These are phyloP conservation scores for Sclerurus mexicanus DNA, from an alignment of 2,113 vertebrate genomes.

Conservation along the genomic window DNA sequence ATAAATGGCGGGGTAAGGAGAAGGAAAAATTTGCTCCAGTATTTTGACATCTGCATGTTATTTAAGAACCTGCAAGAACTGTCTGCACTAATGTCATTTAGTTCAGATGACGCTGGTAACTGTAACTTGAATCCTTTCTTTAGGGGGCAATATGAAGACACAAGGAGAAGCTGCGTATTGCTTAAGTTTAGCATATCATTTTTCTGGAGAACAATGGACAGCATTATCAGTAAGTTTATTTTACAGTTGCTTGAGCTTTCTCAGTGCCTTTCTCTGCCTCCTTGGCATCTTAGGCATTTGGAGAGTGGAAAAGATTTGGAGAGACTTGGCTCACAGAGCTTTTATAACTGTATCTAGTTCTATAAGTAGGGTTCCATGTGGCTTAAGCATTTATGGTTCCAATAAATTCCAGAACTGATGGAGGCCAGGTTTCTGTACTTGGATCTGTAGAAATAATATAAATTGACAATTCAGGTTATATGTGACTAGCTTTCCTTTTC, in stretches of 20 bases:
- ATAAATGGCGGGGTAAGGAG: background rate
- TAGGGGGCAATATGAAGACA: constrained; percentile 72
- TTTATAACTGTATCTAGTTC: background rate
- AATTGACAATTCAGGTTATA: background rate
- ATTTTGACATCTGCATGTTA: background rate
- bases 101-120: background rate
- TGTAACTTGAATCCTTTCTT: background rate
- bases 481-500: background rate
- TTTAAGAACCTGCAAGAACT: background rate
- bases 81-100: background rate
- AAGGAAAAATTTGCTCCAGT: background rate
- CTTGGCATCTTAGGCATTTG: background rate
- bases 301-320: background rate
- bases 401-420: background rate
- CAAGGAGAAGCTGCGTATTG: constrained; percentile 80
- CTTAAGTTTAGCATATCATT: constrained; percentile 75
- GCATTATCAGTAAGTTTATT: constrained; percentile 76
- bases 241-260: background rate
- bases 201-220: constrained; percentile 68
- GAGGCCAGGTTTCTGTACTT: background rate
- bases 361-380: background rate
- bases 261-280: background rate
- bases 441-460: background rate
- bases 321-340: background rate
- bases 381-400: background rate